These are phyloP conservation scores for Sarcophaga carnaria DNA, from an alignment of 2,888 invertebrate genomes.

Conservation along the genomic window DNA sequence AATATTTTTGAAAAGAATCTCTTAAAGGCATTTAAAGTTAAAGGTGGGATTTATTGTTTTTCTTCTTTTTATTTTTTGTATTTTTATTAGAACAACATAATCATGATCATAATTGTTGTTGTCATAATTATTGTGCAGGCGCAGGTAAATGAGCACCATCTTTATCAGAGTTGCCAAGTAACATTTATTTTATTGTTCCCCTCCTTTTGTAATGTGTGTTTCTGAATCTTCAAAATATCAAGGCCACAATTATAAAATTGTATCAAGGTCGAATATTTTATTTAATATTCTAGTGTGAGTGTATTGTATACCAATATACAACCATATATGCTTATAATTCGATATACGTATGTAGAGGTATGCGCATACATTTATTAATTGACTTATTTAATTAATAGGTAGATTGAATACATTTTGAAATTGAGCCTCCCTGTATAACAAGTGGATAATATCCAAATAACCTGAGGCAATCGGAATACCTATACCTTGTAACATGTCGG, in stretches of 20 bases:
- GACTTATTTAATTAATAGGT: too few species aligned
- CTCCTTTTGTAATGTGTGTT: background rate
- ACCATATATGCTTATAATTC: too few species aligned
- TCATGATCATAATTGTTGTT: constrained; percentile 23
- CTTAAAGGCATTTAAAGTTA: background rate
- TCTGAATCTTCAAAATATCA: constrained; percentile 23
- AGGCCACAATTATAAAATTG: constrained; percentile 46
- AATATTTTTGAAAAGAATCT: too few species aligned
- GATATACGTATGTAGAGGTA: too few species aligned
- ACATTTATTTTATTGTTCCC: background rate
- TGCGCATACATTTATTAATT: too few species aligned
- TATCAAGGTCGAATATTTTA: constrained; percentile 30
- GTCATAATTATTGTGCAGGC: constrained; percentile 51
- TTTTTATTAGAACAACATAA: constrained; percentile 13
- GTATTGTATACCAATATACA: too few species aligned
- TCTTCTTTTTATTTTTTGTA: background rate
- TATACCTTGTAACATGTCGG: too few species aligned
- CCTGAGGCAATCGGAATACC: too few species aligned
- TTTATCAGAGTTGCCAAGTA: constrained; percentile 40
- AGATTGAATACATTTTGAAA: too few species aligned
- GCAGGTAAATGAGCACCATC: constrained; percentile 50
- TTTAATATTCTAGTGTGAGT: too few species aligned
- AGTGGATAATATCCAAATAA: too few species aligned
- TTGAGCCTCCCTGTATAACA: too few species aligned
- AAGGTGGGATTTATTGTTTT: background rate